phyloP scores from a whole-genome alignment of 2,888 invertebrate genomes.

The Noctua comes region DNA sequence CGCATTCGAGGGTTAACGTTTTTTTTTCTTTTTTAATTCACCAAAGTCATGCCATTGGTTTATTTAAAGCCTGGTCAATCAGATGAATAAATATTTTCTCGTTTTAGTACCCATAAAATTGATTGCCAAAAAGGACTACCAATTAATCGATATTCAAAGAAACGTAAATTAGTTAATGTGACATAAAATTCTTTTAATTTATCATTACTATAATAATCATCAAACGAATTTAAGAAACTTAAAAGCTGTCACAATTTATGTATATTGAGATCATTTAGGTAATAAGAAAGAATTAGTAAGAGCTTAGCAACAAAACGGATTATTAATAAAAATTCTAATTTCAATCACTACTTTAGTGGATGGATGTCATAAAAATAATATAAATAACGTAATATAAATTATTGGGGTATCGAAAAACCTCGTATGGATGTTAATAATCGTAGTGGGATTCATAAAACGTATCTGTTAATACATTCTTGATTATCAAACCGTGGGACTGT shows the following conservation, averaged over 20 bases:
- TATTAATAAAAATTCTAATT: conserved; percentile 66
- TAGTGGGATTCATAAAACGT: conserved; percentile 63
- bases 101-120: conserved; percentile 46
- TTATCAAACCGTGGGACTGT: conserved; percentile 65
- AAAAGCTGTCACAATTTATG: conserved; percentile 60
- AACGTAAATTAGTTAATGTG: conserved; percentile 58
- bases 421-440: conserved; percentile 61
- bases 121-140: conserved; percentile 44
- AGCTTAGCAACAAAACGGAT: conserved; percentile 65
- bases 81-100: conserved; percentile 43
- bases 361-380: conserved; percentile 68
- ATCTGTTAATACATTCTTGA: conserved; percentile 63
- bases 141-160: conserved; percentile 54
- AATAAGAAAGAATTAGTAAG: conserved; percentile 58
- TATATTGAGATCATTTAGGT: conserved; percentile 56
- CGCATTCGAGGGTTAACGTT: conserved; percentile 54
- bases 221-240: conserved; percentile 57
- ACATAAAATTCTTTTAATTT: conserved; percentile 58
- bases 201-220: conserved; percentile 61
- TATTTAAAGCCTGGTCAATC: conserved; percentile 32
- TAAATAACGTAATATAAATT: conserved; percentile 68
- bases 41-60: conserved; percentile 30
- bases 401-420: conserved; percentile 61
- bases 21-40: conserved; percentile 8
- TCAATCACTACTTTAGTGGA: conserved; percentile 65